These are phyloP conservation scores for Carpatolechia fugitivella DNA, from an alignment of 2,888 invertebrate species.

Conservation along the genomic window DNA sequence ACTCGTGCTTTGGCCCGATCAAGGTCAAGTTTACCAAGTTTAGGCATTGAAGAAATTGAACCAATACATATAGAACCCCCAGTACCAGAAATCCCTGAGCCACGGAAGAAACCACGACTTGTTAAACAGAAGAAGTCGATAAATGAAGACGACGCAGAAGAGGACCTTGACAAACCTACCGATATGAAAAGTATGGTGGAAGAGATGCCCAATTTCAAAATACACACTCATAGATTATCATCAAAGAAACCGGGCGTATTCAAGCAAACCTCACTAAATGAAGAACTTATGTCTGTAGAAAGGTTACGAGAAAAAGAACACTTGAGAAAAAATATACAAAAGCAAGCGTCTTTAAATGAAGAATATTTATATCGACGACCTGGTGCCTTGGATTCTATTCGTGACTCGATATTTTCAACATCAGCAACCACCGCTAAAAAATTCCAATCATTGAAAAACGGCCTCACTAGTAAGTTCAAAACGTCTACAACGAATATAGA, in stretches of 20 bases:
- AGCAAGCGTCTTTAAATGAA: slow-evolving; percentile 93
- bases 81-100: slow-evolving; percentile 61
- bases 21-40: slow-evolving; percentile 86
- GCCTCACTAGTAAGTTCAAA: slow-evolving; percentile 90
- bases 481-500: slow-evolving; percentile 91
- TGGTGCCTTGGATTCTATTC: slow-evolving; percentile 83
- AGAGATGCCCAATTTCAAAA: slow-evolving; percentile 83
- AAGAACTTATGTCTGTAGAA: slow-evolving; percentile 93
- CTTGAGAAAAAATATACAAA: slow-evolving; percentile 90
- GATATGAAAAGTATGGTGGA: slow-evolving; percentile 84
- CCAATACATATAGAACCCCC: slow-evolving; percentile 45
- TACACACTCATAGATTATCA: slow-evolving; percentile 65
- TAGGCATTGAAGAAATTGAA: slow-evolving; percentile 69
- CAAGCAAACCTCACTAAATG: slow-evolving; percentile 93
- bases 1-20: slow-evolving; percentile 84
- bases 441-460: slow-evolving; percentile 88
- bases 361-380: slow-evolving; percentile 86
- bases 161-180: slow-evolving; percentile 82
- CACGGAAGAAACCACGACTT: slow-evolving; percentile 84
- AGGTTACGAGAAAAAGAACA: slow-evolving; percentile 89
- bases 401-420: slow-evolving; percentile 86
- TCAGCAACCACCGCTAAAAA: slow-evolving; percentile 85
- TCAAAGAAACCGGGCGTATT: slow-evolving; percentile 81
- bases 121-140: slow-evolving; percentile 93
- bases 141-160: slow-evolving; percentile 85